Evolutionary conservation across 1,140 invertebrate genomes (phyloP), one percentile per base, ranked within the genome.

Genomic region (Temnothorax longispinosus): DNA sequence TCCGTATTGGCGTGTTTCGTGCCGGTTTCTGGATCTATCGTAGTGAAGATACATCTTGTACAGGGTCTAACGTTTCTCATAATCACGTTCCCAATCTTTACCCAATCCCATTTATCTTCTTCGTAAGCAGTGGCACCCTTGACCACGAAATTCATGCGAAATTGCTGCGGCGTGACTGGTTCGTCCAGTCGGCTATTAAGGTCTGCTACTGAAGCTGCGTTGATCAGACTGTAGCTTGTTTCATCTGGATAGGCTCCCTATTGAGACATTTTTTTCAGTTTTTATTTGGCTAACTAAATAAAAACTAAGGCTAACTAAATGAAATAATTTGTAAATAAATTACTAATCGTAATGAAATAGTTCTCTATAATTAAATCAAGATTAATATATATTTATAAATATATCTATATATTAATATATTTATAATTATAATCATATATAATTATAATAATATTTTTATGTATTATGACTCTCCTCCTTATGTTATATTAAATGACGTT

Each of bases 111-210:
- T 18, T 95, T 93, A 86, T 97, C 97, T 94, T 98, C 97, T 5
- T 96, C 96, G 89, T 96, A 97, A 3, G 97, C 91, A 32, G 95
- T 87, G 1, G 96, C 93, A 1, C 97, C 97, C 88, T 96, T 96
- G 8, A 98, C 95, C 0, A 97, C 95, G 81, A 98, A 96, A 93
- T 97, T 98, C 0, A 96, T 96, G 56, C 97, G 95, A 92, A 98
- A 98, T 76, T 96, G 94, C 75, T 96, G 89, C 7, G 96, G 80
- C n/a, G 95, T 94, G 1, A 97, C 95, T 27, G 95, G 92, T 18
- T 96, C 94, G 35, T 96, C 92, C 11, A 97, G 75, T 78, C 96
- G 95, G 11, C 85, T 93, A 92, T 97, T 97, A 67, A 97, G 92
- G 38, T 97, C 97, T 0, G 95, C 91, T 1, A 97, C 94, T 0